phyloP scores from a whole-genome alignment of 1,140 invertebrate species.

The Yoshiicerus persimilis region DNA sequence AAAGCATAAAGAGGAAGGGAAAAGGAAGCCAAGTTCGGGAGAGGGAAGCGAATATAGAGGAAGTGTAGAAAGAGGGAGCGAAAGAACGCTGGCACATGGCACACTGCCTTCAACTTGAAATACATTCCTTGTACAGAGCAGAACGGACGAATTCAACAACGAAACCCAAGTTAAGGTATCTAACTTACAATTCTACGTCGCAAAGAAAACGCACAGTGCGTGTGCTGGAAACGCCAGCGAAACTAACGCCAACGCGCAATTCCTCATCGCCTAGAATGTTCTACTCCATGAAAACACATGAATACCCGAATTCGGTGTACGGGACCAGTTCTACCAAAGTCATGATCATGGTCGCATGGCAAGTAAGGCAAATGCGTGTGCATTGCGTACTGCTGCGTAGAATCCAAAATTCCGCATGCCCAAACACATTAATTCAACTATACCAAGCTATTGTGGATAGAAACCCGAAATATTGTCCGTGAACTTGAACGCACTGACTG shows the following conservation, averaged over 20 bases:
- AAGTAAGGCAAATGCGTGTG: neutral
- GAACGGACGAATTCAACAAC: neutral
- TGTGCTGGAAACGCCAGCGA: neutral
- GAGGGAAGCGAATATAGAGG: neutral
- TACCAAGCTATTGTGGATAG: neutral
- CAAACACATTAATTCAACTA: neutral
- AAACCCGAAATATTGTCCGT: neutral
- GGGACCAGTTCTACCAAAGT: too few relatives aligned
- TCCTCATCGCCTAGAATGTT: neutral
- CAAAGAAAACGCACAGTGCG: neutral
- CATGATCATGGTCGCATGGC: neutral
- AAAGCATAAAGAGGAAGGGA: neutral
- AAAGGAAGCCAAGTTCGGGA: neutral
- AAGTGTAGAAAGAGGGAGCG: neutral
- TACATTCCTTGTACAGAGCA: neutral
- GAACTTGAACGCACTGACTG: conserved; percentile 8
- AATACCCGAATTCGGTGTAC: neutral
- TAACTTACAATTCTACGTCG: neutral
- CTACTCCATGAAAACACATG: neutral
- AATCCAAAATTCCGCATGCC: neutral
- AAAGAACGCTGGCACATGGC: neutral
- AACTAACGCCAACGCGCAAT: too few relatives aligned
- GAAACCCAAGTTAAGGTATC: neutral
- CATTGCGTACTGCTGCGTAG: neutral
- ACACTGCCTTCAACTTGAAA: neutral